Evolutionary conservation across 2,888 invertebrate genomes (phyloP).

Genomic region (Drosophila siamana): DNA sequence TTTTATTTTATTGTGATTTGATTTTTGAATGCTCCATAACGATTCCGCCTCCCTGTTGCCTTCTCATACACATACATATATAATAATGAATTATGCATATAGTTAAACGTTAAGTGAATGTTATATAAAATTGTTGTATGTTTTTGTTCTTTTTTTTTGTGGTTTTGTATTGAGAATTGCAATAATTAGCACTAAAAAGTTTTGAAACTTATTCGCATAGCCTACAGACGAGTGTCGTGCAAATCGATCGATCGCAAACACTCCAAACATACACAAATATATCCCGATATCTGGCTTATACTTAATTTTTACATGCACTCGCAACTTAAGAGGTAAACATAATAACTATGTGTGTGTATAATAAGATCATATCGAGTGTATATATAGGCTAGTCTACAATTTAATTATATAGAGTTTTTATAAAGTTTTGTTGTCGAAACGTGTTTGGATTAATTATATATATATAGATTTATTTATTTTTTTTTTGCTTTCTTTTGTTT

Average conservation of each 20-base stretch:
- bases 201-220: slow-evolving; percentile 57
- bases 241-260: slow-evolving; percentile 14
- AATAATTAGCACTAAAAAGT: slow-evolving; percentile 75
- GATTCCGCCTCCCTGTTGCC: slow-evolving; percentile 63
- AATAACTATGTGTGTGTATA: slow-evolving; percentile 25
- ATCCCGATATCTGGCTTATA: slow-evolving; percentile 35
- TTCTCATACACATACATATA: slow-evolving; percentile 42
- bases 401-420: no score
- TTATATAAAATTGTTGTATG: slow-evolving; percentile 69
- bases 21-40: slow-evolving; percentile 71
- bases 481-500: slow-evolving; percentile 21
- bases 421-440: slow-evolving; percentile 43
- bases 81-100: slow-evolving; percentile 36
- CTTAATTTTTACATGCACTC: slow-evolving; percentile 43
- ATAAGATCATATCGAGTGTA: slow-evolving; percentile 31
- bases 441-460: slow-evolving; percentile 25
- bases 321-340: slow-evolving; percentile 36
- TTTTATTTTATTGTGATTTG: no score
- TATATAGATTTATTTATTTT: slow-evolving; percentile 21
- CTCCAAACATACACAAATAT: slow-evolving; percentile 59
- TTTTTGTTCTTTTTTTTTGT: no score
- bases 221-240: slow-evolving; percentile 34
- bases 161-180: slow-evolving; percentile 74
- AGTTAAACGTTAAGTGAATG: slow-evolving; percentile 77
- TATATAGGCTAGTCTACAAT: slow-evolving; percentile 29